Conservation (phyloP, 2,797 vertebrate species). For the Danio aesculapii region DNA sequence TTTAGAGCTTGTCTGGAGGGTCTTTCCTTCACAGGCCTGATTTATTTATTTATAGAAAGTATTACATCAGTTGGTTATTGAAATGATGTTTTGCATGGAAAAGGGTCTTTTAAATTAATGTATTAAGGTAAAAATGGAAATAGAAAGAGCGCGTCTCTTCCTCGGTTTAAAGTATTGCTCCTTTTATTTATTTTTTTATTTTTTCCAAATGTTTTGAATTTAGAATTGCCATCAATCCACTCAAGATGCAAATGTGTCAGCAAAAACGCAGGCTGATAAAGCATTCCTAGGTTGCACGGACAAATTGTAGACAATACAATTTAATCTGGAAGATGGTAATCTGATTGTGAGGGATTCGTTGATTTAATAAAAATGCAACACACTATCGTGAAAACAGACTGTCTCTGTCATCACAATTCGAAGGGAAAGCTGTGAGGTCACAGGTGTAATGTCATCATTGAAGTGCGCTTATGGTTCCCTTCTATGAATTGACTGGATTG, state of each 20-base stretch:
- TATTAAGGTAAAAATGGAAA: conserved; percentile 7
- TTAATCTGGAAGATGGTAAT: conserved; percentile 74
- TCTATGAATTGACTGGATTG: conserved; percentile 89
- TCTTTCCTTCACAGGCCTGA: conserved; percentile 62
- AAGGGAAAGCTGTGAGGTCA: conserved; percentile 71
- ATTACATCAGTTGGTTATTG: conserved; percentile 44
- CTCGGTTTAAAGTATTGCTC: background rate
- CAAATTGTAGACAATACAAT: conserved; percentile 60
- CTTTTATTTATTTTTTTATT: background rate
- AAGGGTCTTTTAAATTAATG: conserved; percentile 28
- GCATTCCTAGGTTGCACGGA: conserved; percentile 49
- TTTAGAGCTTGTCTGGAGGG: conserved; percentile 85
- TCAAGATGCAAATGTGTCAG: conserved; percentile 54
- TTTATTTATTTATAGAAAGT: conserved; percentile 49
- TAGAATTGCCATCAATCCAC: conserved; percentile 27
- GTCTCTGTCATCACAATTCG: conserved; percentile 69
- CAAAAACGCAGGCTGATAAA: conserved; percentile 59
- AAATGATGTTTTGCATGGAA: conserved; percentile 30
- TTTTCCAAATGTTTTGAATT: conserved; percentile 25
- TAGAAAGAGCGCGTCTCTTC: background rate
- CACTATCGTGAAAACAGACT: conserved; percentile 79
- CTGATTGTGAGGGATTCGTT: conserved; percentile 74
- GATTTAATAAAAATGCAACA: conserved; percentile 79
- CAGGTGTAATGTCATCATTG: conserved; percentile 73
- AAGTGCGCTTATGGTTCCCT: conserved; percentile 65